A percentile compares a stretch with the other conserved stretches of the same genome.
phyloP scores from a whole-genome alignment of 2,888 invertebrate genomes.

The Gymnocheta viridis region DNA sequence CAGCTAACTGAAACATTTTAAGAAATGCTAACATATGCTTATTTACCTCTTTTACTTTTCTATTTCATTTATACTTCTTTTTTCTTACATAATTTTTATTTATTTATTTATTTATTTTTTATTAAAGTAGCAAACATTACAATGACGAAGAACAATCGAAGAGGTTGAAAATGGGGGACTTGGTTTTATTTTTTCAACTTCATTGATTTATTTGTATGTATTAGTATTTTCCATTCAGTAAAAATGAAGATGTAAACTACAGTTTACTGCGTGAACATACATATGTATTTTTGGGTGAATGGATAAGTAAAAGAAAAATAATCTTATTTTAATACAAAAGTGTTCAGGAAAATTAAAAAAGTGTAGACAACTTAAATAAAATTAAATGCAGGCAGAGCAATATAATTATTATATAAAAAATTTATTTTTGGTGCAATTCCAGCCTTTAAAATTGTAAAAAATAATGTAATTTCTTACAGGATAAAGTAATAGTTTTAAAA shows the following conservation, averaged over 20 bases:
- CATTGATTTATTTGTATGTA: constrained; percentile 51
- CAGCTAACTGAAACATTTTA: constrained; percentile 81
- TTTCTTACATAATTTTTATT: too few species aligned
- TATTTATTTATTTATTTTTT: not conserved
- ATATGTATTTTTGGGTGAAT: not conserved
- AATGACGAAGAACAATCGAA: not conserved
- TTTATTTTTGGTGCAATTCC: too few species aligned
- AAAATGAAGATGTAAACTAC: constrained; percentile 5
- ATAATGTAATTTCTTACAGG: too few species aligned
- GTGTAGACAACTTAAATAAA: not conserved
- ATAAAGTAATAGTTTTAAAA: too few species aligned
- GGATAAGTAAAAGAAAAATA: constrained; percentile 26
- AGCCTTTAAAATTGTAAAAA: too few species aligned
- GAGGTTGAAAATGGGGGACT: not conserved
- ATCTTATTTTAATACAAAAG: constrained; percentile 54
- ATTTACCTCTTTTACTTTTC: constrained; percentile 36
- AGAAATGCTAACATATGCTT: constrained; percentile 76
- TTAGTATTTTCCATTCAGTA: constrained; percentile 9
- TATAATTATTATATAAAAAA: not conserved
- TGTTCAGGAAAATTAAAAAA: constrained; percentile 32
- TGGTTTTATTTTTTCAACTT: constrained; percentile 43
- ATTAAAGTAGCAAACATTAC: constrained; percentile 1
- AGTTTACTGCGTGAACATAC: not conserved
- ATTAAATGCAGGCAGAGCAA: constrained; percentile 21
- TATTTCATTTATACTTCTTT: constrained; percentile 18